Evolutionary conservation across 2,113 vertebrate genomes (phyloP), one percentile per base, ranked within the genome.

Genomic region (Tursiops truncatus): DNA sequence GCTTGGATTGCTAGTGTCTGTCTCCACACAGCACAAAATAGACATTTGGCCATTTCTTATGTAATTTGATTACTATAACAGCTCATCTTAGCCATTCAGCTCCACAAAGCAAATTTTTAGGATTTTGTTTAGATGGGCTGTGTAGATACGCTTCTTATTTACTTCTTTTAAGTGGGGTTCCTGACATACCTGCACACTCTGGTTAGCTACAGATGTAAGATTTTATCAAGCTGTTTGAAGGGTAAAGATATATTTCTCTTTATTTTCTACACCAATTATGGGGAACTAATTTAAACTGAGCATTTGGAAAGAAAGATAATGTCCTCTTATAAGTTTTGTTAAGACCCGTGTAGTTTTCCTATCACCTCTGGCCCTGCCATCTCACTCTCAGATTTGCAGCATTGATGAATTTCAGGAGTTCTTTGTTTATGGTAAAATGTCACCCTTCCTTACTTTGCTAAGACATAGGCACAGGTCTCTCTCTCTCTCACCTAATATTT

Each of bases 1-100:
- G 65, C 76, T 96, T 91, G 92, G 83, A 96, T 97, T 89, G 74
- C 91, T 79, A 84, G 14, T 88, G 41, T 63, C 56, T 71, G n/a
- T 89, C 79, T 96, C 44, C 36, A 81, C 28, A 80, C 7, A 71
- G 65, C 38, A 81, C 74, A 58, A 21, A 93, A 84, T 58, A 95
- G 88, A 79, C 26, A 89, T 87, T 77, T 91, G 88, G 26, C 44
- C 36, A 62, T 79, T 96, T 95, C 89, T 88, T 73, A 38, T 23
- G 10, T 95, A 81, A 93, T 95, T 73, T 97, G 88, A 95, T 97
- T 96, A 91, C 85, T 63, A 71, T 67, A 88, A 92, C 53, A 95
- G 36, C 20, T 96, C 38, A 11, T 91, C 67, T 44, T 85, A 87
- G 33, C 94, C 38, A 67, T 65, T 89, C 31, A 88, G 1, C 4